Percentiles rank a stretch among this genome's conserved stretches.
These are phyloP conservation scores for Heloderma charlesbogerti DNA, from an alignment of 2,113 vertebrate species.

Conservation along the genomic window DNA sequence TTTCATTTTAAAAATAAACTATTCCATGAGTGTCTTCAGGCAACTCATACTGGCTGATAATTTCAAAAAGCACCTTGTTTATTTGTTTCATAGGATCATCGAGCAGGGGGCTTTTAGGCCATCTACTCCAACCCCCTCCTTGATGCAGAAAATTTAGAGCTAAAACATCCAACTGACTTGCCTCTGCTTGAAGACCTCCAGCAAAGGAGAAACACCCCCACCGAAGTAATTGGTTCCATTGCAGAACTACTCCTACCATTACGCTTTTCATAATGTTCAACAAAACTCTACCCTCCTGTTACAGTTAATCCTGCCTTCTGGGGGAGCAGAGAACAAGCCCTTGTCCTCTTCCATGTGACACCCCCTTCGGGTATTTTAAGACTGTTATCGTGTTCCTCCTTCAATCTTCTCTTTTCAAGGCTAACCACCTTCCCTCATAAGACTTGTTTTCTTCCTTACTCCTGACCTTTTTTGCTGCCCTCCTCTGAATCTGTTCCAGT, in stretches of 20 bases:
- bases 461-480: no score
- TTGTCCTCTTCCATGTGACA: no score
- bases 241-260: not conserved
- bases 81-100: not conserved
- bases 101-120: not conserved
- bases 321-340: not conserved
- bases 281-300: not conserved
- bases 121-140: not conserved
- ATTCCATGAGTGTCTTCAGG: not conserved
- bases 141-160: not conserved
- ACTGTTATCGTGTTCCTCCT: no score
- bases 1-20: not conserved
- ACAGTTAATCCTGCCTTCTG: not conserved
- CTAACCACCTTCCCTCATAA: not conserved
- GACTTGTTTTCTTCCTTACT: not conserved
- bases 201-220: no score
- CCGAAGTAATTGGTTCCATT: not conserved
- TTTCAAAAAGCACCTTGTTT: not conserved
- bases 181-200: not conserved
- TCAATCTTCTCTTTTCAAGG: not conserved
- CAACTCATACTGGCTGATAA: not conserved
- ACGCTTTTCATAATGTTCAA: not conserved
- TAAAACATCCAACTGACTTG: not conserved
- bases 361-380: not conserved
- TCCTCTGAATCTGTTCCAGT: no score